A percentile compares a stretch with the other conserved stretches of the same genome.
phyloP scores from a whole-genome alignment of 2,888 invertebrate genomes.

The Temnothorax ravouxi region DNA sequence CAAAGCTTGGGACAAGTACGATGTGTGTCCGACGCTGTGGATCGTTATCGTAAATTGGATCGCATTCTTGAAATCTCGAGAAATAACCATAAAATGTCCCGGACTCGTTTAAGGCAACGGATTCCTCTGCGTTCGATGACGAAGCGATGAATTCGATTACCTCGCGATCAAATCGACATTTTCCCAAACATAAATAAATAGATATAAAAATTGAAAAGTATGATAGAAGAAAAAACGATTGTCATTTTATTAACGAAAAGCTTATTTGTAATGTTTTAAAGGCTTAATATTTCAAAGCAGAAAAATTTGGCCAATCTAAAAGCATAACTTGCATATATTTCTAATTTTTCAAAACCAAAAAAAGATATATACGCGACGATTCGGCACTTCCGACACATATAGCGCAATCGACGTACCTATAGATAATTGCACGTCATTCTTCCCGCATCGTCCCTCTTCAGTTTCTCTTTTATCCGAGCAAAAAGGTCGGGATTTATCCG shows the following conservation, averaged over 20 bases:
- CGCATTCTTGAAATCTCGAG: conserved; percentile 76
- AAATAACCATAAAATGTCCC: conserved; percentile 70
- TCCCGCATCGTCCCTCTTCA: conserved; percentile 30
- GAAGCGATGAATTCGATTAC: conserved; percentile 6
- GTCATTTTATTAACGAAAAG: neutral
- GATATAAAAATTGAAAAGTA: neutral
- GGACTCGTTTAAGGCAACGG: conserved; percentile 40
- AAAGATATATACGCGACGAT: neutral
- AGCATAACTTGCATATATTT: neutral
- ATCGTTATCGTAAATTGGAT: conserved; percentile 80
- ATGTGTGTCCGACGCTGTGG: conserved; percentile 53
- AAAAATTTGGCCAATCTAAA: neutral
- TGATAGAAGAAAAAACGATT: neutral
- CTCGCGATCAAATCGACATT: neutral
- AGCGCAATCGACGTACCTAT: conserved; percentile 28
- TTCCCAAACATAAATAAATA: neutral
- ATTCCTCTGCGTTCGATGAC: neutral
- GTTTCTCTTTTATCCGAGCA: conserved; percentile 46
- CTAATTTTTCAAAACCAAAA: neutral
- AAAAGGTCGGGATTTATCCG: conserved; percentile 69
- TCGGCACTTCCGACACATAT: conserved; percentile 25
- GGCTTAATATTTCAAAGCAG: neutral
- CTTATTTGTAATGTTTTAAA: neutral
- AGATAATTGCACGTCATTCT: conserved; percentile 47
- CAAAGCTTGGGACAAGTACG: conserved; percentile 16